Evolutionary conservation across 2,113 vertebrate genomes (phyloP).

Genomic region (Sturnus vulgaris): DNA sequence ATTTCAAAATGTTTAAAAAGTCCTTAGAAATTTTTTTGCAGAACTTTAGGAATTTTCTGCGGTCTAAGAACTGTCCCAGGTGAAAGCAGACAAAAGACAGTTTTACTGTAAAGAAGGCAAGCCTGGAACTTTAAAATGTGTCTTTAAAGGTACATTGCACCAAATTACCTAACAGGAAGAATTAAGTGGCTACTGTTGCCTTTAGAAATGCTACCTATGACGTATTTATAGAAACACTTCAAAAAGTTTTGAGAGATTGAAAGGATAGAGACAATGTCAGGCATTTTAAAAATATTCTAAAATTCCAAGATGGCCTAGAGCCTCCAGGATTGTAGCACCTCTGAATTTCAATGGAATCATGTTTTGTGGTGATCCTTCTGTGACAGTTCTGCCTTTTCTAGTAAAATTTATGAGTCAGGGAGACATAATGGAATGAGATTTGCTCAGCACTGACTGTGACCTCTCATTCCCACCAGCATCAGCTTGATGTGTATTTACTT

Average conservation of each 20-base stretch:
- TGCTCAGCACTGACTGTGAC: neutral
- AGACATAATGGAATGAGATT: neutral
- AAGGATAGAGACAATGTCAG: neutral
- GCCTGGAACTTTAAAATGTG: neutral
- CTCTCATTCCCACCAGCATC: neutral
- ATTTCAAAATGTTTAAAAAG: neutral
- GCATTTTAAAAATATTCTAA: neutral
- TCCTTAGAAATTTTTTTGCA: neutral
- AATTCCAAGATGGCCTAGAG: neutral
- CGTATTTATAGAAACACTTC: neutral
- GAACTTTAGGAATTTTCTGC: neutral
- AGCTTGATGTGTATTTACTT: neutral
- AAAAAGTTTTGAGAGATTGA: neutral
- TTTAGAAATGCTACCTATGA: neutral
- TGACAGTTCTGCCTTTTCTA: neutral
- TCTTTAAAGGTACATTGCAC: neutral
- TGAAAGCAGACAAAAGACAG: neutral
- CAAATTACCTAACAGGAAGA: neutral
- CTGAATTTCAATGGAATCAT: neutral
- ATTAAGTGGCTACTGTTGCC: neutral
- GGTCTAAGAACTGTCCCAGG: neutral
- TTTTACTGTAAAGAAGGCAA: neutral
- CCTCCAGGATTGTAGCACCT: neutral
- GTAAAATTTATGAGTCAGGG: neutral
- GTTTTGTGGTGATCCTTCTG: neutral